Base-by-base conservation (phyloP, 2,888 invertebrate species). In the Mesorhabditis sp. region DNA sequence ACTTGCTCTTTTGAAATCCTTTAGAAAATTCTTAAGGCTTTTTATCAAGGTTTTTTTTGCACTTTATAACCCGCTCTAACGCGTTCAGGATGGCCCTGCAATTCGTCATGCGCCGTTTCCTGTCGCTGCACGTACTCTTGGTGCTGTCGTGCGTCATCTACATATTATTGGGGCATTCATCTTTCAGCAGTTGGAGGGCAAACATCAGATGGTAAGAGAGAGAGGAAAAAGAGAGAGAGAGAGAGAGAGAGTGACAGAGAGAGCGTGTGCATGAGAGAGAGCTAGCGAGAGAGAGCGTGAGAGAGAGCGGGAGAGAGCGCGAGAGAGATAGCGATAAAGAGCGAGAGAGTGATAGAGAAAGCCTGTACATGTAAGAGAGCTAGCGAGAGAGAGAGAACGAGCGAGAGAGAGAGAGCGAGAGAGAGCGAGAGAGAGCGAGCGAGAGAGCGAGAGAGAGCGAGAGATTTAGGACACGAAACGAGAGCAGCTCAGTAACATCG, bases 51-150 rank as follows among this genome's bases (percentile, higher is more conserved):
- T 28, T 28, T 28, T 28, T 28, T 28, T 28, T 28, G 28, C 28
- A 28, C 28, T 28, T 28, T 28, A 28, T 28, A 28, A 28, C 28
- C 28, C 28, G 1, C 28, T 28, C 2, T 28, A 28, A 28, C 28
- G 28, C 28, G 28, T 72, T 64, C 70, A 72, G 72, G 67, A 50
- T 65, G 28, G 72, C 67, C 44, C 67, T 69, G 43, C 69, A 66
- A n/a, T 50, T 72, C 43, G 66, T 72, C 42, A 79, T 80, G 78
- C 71, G 70, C 10, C 68, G 74, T 41, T 74, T 82, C 63, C 74
- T 82, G 67, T 82, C 82, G 6, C 79, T 80, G 7, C 83, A 83
- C 68, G 66, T 84, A 28, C 70, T 81, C 61, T 70, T 83, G 41
- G 75, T 82, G 5, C 71, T 83, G 6, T 75, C 78, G 5, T 82